Evolutionary conservation across 1,140 invertebrate species (phyloP).

Genomic region (Lordiphosa collinella): DNA sequence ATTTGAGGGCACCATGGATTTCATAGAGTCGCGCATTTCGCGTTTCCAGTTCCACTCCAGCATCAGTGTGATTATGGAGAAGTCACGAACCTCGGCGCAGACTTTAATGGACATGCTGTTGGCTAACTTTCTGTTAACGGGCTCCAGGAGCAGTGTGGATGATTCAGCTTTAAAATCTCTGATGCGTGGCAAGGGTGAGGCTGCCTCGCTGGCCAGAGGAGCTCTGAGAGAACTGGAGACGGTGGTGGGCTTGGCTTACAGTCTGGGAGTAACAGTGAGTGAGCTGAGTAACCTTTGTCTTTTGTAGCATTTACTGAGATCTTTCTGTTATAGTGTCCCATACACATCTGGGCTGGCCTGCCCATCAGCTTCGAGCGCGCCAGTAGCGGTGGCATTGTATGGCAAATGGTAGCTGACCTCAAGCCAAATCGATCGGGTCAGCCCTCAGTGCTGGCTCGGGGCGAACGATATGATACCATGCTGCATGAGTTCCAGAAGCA

Average conservation of each 20-base stretch:
- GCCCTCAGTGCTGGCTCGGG: constrained; percentile 78
- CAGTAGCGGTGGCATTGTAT: constrained; percentile 64
- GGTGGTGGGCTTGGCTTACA: constrained; percentile 85
- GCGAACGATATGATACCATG: constrained; percentile 81
- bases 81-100: constrained; percentile 86
- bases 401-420: constrained; percentile 74
- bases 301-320: no score
- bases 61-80: constrained; percentile 84
- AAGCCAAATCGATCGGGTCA: constrained; percentile 64
- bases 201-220: constrained; percentile 84
- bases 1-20: constrained; percentile 60
- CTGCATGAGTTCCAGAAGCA: constrained; percentile 79
- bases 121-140: constrained; percentile 84
- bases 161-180: constrained; percentile 83
- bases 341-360: constrained; percentile 69
- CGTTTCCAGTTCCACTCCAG: constrained; percentile 87
- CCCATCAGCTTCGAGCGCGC: constrained; percentile 67
- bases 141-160: constrained; percentile 81
- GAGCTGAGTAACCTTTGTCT: no score
- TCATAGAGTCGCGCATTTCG: constrained; percentile 82
- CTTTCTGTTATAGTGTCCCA: constrained; percentile 54
- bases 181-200: constrained; percentile 84
- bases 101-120: constrained; percentile 87
- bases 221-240: constrained; percentile 87
- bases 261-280: constrained; percentile 87